These are phyloP conservation scores for Syngnathus floridae DNA, from an alignment of 2,113 vertebrate genomes.

Conservation along the genomic window DNA sequence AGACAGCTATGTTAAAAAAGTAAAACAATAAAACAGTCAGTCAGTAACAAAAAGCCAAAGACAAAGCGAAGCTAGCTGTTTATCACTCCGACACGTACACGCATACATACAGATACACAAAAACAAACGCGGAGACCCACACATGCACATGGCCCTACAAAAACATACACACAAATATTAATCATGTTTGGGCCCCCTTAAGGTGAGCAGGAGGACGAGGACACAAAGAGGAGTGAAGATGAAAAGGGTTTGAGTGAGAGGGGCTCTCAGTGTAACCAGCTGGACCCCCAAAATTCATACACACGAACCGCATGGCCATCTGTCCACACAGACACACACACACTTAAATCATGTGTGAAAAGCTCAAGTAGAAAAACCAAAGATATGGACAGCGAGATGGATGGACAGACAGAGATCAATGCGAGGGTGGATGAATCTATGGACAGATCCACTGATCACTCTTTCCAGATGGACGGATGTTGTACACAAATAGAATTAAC, in stretches of 20 bases:
- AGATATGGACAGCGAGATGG: background rate
- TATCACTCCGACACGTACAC: constrained; percentile 2
- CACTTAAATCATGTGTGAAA: background rate
- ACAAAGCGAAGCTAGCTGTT: background rate
- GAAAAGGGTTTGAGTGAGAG: constrained; percentile 1
- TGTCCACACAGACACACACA: background rate
- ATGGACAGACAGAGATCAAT: background rate
- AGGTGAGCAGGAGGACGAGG: background rate
- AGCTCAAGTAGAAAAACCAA: background rate
- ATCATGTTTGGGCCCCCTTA: background rate
- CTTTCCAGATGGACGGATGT: background rate
- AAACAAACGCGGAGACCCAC: constrained; percentile 13
- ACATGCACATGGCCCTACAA: background rate
- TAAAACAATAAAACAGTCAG: background rate
- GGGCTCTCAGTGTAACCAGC: constrained; percentile 1
- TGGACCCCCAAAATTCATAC: constrained; percentile 3
- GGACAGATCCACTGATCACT: background rate
- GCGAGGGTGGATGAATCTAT: background rate
- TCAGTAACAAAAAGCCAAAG: background rate
- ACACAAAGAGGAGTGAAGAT: constrained; percentile 3
- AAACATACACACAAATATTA: background rate
- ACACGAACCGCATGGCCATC: background rate
- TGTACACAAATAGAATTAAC: no score
- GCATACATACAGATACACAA: background rate
- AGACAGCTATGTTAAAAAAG: background rate